Percentiles rank a stretch among this genome's conserved stretches.
These are phyloP conservation scores for Darevskia mixta DNA, from an alignment of 2,797 vertebrate genomes.

Conservation along the genomic window DNA sequence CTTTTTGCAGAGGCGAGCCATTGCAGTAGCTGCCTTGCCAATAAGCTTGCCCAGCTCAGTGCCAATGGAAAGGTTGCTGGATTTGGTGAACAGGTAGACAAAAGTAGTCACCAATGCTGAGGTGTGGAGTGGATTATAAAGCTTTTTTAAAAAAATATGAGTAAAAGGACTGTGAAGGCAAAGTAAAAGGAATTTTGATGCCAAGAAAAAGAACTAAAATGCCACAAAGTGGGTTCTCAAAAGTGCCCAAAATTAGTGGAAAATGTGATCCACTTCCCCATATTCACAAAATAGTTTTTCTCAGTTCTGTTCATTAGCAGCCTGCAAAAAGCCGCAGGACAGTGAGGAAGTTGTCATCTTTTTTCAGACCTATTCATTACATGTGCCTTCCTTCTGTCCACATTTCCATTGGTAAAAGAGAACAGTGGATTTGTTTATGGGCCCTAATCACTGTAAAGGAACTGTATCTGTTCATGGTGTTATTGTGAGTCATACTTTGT, in stretches of 20 bases:
- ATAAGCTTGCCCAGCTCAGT: no score
- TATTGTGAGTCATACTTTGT: no score
- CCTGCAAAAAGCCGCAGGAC: background rate
- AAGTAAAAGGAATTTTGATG: background rate
- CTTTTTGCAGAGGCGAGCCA: no score
- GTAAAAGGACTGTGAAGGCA: background rate
- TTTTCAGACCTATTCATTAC: background rate
- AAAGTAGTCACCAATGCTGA: no score
- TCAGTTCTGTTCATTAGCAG: background rate
- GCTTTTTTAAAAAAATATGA: no score
- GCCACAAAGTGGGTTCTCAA: background rate
- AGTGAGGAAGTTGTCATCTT: background rate
- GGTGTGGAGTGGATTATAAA: no score
- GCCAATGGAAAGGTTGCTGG: no score
- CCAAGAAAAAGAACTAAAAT: background rate
- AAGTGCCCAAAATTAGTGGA: background rate
- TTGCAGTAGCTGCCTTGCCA: no score
- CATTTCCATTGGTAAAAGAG: background rate
- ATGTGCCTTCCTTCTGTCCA: background rate
- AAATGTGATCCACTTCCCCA: no score
- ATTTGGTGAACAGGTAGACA: no score
- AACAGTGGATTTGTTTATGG: background rate
- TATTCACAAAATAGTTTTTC: background rate
- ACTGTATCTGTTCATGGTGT: background rate
- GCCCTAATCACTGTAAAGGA: background rate